phyloP scores from a whole-genome alignment of 1,140 invertebrate genomes.

The Brachionus rotundiformis region DNA sequence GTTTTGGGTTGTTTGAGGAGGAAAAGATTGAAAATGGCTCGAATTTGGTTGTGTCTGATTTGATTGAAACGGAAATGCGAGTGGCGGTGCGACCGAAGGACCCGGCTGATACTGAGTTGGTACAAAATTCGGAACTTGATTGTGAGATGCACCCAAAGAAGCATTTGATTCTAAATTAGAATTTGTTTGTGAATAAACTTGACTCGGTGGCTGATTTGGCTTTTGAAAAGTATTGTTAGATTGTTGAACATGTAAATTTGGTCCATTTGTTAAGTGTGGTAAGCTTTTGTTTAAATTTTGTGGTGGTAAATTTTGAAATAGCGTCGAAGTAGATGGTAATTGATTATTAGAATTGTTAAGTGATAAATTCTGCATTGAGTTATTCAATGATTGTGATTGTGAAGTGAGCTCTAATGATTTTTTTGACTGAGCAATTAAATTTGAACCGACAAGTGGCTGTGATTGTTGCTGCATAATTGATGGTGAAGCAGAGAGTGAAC shows the following conservation, averaged over 20 bases:
- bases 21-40: too few relatives aligned
- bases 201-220: too few relatives aligned
- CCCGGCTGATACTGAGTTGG: neutral
- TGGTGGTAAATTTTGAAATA: slow-evolving; percentile 33
- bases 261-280: neutral
- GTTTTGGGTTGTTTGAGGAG: too few relatives aligned
- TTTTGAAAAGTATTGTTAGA: neutral
- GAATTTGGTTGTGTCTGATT: too few relatives aligned
- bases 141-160: too few relatives aligned
- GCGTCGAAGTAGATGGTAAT: neutral
- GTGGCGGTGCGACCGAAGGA: too few relatives aligned
- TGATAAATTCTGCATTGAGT: slow-evolving; percentile 3
- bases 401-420: slow-evolving; percentile 12
- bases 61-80: too few relatives aligned
- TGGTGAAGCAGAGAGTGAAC: neutral
- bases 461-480: slow-evolving; percentile 7
- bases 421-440: slow-evolving; percentile 28
- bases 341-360: neutral
- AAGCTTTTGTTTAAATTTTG: slow-evolving; percentile 10
- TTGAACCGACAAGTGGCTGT: slow-evolving; percentile 2
- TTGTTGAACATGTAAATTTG: neutral
- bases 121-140: too few relatives aligned
- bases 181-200: neutral
- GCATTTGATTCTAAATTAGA: neutral
- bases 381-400: neutral